These are phyloP conservation scores for Ornithoptera priamus DNA, from an alignment of 2,888 invertebrate genomes.

Conservation along the genomic window DNA sequence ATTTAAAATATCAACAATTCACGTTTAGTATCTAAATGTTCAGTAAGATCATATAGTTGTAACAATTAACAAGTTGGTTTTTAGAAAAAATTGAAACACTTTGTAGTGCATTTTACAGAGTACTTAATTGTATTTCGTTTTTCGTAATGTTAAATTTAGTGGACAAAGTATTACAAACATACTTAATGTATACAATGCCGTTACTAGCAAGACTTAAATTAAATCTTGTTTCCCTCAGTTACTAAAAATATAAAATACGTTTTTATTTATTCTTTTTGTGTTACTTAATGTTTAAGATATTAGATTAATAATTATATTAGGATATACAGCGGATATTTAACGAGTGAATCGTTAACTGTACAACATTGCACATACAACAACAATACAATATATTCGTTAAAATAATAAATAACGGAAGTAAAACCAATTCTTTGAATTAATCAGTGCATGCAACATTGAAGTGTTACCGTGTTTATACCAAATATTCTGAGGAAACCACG, in stretches of 20 bases:
- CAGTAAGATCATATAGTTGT: too few species aligned
- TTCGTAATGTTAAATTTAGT: not conserved
- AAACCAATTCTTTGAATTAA: slow-evolving; percentile 11
- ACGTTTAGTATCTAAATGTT: too few species aligned
- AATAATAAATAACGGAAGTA: slow-evolving; percentile 15
- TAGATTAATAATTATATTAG: too few species aligned
- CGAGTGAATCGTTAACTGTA: too few species aligned
- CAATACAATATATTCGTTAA: not conserved
- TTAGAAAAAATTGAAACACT: too few species aligned
- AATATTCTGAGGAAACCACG: slow-evolving; percentile 22
- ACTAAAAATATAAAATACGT: not conserved
- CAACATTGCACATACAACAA: too few species aligned
- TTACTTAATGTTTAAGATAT: too few species aligned
- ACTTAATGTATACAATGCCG: not conserved
- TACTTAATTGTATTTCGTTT: too few species aligned
- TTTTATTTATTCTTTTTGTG: not conserved
- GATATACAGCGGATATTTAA: too few species aligned
- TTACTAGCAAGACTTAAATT: not conserved
- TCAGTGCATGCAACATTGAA: slow-evolving; percentile 15
- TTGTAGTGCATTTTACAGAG: too few species aligned
- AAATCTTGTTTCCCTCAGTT: not conserved
- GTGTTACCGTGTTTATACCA: slow-evolving; percentile 14
- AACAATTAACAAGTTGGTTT: too few species aligned
- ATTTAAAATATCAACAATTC: too few species aligned
- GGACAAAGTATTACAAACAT: not conserved